These are phyloP conservation scores for Neoitamus cyanurus DNA, from an alignment of 2,888 invertebrate species.

Conservation along the genomic window DNA sequence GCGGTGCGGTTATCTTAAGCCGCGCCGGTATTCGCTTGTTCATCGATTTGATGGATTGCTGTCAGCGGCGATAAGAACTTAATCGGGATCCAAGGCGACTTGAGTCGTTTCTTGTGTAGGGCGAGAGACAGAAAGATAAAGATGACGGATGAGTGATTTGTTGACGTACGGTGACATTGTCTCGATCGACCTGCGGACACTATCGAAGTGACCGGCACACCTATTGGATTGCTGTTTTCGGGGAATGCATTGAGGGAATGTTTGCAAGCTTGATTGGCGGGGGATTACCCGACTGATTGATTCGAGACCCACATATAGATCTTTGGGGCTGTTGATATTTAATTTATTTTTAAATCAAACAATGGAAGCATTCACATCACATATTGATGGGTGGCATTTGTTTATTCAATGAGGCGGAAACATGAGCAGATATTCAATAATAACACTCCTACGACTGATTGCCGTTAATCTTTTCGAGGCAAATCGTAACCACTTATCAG, in stretches of 20 bases:
- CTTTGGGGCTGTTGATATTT: not conserved
- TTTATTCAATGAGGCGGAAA: not conserved
- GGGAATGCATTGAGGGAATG: not conserved
- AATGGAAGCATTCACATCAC: not conserved
- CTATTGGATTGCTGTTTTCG: conserved; percentile 3
- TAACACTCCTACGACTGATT: not conserved
- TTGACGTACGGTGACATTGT: conserved; percentile 27
- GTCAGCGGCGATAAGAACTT: conserved; percentile 51
- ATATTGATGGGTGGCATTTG: not conserved
- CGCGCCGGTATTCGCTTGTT: not conserved
- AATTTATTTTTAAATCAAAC: not conserved
- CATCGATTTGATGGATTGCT: conserved; percentile 51
- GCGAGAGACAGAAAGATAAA: conserved; percentile 9
- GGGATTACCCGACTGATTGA: conserved; percentile 17
- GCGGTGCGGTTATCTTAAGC: not conserved
- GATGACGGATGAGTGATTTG: conserved; percentile 27
- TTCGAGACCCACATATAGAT: not conserved
- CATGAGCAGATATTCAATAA: not conserved
- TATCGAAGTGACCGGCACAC: conserved; percentile 20
- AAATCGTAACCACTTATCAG: no score
- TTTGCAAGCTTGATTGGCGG: not conserved
- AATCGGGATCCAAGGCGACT: conserved; percentile 17
- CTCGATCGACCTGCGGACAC: not conserved
- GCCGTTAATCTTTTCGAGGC: not conserved
- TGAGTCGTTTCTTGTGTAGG: not conserved